Base-by-base conservation (phyloP, 2,888 invertebrate genomes). In the Hanleya hanleyi region DNA sequence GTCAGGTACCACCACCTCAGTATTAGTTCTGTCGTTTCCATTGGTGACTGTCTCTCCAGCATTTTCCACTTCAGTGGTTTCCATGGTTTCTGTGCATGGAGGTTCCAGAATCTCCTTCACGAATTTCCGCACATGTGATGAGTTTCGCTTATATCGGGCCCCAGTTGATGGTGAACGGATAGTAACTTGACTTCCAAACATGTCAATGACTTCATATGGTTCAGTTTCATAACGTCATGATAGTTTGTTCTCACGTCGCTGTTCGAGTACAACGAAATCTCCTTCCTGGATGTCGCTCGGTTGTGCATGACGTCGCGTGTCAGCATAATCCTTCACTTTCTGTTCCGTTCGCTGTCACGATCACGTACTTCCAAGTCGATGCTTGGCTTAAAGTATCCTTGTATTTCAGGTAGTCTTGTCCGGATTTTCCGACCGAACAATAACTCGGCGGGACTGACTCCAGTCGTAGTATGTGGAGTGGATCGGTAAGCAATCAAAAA, bases 401-500 rank as follows among this genome's bases (percentile, higher is more conserved):
- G 36, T 22, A 72, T 22, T 50, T 75, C 62, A 4, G 80, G 79
- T 29, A 77, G 47, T 50, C 77, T 76, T 0, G 79, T 73, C 15
- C 71, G n/a, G 6, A 79, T 49, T 61, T 73, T 68, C 12, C 77
- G 50, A 26, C 71, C 61, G 61, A 70, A 77, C 73, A 80, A 41
- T 29, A 78, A 49, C 49, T 77, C 72, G 0, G 77, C 67, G 15
- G 80, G 77, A n/a, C 66, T 41, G 15, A 71, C 71, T n/a, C 77
- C 77, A 22, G 79, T 77, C 18, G 75, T 74, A 32, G 32, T 62
- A 26, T 80, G 79, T 66, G 76, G 81, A 65, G 73, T 77, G n/a
- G 69, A 69, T 5, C 75, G n/a, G 67, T 79, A 77, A 5, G 75
- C 71, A 3, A 79, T 5, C 5, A 81, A 26, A 62, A 62, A 62